Conservation (phyloP, 2,888 invertebrate species). For the Hecatera dysodea region DNA sequence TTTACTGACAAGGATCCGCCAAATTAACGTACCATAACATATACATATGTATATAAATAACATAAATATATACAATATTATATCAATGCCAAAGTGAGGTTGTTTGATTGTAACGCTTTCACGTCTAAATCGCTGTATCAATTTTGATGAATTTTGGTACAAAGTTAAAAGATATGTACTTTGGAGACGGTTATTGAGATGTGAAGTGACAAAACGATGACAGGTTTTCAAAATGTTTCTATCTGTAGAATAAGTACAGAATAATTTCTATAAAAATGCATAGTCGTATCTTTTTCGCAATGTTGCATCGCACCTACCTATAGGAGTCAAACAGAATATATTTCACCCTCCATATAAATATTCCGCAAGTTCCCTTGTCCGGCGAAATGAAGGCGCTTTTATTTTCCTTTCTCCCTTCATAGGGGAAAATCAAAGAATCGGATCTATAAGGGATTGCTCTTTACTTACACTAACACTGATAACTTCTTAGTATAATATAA, state of each 20-base stretch:
- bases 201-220: too few species aligned
- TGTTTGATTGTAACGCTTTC: not conserved
- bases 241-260: too few species aligned
- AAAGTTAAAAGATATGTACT: too few species aligned
- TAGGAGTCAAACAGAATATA: not conserved
- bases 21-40: too few species aligned
- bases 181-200: too few species aligned
- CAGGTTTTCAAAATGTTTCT: too few species aligned
- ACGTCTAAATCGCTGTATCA: too few species aligned
- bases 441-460: slow-evolving; percentile 53
- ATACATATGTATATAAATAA: too few species aligned
- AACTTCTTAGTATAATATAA: slow-evolving; percentile 40
- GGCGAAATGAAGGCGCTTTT: slow-evolving; percentile 46
- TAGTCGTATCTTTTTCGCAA: not conserved
- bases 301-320: not conserved
- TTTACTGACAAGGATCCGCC: too few species aligned
- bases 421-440: slow-evolving; percentile 59
- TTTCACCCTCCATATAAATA: slow-evolving; percentile 10
- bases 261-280: not conserved
- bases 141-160: too few species aligned
- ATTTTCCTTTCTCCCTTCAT: slow-evolving; percentile 39
- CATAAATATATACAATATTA: too few species aligned
- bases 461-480: slow-evolving; percentile 50
- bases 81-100: too few species aligned
- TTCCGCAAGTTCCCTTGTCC: slow-evolving; percentile 54